Evolutionary conservation across 2,888 invertebrate species (phyloP).

Genomic region (Onthophagus sagittarius): DNA sequence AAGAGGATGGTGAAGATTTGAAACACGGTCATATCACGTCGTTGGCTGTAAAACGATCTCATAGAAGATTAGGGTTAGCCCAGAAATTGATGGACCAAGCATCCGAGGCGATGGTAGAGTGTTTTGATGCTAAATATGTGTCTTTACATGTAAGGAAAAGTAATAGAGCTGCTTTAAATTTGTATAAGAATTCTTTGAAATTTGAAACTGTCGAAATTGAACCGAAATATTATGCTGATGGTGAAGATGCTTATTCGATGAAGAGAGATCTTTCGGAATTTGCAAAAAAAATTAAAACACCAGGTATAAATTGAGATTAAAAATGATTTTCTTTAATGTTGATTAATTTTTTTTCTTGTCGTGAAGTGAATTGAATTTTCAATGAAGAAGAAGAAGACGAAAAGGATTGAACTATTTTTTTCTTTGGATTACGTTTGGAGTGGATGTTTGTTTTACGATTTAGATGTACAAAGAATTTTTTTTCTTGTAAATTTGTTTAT

Average conservation of each 20-base stretch:
- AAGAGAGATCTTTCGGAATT: slow-evolving; percentile 79
- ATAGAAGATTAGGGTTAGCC: slow-evolving; percentile 87
- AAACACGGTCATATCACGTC: slow-evolving; percentile 99
- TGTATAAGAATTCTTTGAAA: slow-evolving; percentile 89
- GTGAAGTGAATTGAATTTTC: too few relatives aligned
- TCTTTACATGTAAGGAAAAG: slow-evolving; percentile 97
- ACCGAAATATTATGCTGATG: slow-evolving; percentile 99
- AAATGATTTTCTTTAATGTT: not conserved
- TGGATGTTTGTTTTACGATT: too few relatives aligned
- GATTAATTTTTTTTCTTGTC: not conserved
- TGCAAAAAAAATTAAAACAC: slow-evolving; percentile 42
- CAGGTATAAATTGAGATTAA: slow-evolving; percentile 31
- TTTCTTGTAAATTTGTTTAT: too few relatives aligned
- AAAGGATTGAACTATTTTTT: too few relatives aligned
- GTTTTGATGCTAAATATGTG: slow-evolving; percentile 97
- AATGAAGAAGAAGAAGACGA: too few relatives aligned
- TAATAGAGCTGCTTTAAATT: slow-evolving; percentile 92
- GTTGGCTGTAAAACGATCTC: slow-evolving; percentile 94
- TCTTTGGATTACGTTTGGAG: too few relatives aligned
- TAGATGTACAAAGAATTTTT: too few relatives aligned
- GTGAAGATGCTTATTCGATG: slow-evolving; percentile 99
- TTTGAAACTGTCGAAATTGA: slow-evolving; percentile 87
- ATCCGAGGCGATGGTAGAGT: slow-evolving; percentile 97
- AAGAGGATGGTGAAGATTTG: slow-evolving; percentile 96
- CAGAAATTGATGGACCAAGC: slow-evolving; percentile 99